These are phyloP conservation scores for Psammodynastes pulverulentus DNA, from an alignment of 2,113 vertebrate genomes.

Conservation along the genomic window DNA sequence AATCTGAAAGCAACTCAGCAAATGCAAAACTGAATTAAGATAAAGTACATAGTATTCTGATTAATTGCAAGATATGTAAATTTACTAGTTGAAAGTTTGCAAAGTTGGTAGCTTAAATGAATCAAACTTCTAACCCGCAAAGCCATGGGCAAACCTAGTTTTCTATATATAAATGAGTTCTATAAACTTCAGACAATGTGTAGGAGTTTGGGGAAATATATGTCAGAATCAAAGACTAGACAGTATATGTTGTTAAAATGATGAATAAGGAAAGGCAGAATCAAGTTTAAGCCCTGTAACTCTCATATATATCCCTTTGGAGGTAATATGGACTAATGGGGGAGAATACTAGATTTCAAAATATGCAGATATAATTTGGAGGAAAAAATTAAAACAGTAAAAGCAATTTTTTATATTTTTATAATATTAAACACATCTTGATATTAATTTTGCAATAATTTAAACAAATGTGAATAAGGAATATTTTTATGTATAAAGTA, in stretches of 20 bases:
- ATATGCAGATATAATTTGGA: neutral
- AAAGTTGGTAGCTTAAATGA: no score
- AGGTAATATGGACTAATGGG: neutral
- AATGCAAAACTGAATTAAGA: no score
- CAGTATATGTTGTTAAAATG: neutral
- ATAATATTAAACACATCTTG: accelerated
- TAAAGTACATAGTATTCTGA: no score
- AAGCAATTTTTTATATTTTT: neutral
- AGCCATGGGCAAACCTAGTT: no score
- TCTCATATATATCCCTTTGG: neutral
- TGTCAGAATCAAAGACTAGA: neutral
- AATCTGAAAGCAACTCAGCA: no score
- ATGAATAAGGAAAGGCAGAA: neutral
- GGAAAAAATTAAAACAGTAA: neutral
- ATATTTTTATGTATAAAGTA: constrained; percentile 43
- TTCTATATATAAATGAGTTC: no score
- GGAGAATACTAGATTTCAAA: neutral
- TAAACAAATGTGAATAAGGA: neutral
- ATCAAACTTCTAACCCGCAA: no score
- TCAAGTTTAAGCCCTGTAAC: neutral
- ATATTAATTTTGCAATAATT: neutral
- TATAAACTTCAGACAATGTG: no score
- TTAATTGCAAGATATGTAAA: no score
- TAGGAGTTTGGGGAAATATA: neutral
- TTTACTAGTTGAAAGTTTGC: no score